Evolutionary conservation across 1,140 invertebrate species (phyloP).

Genomic region (Babylonia areolata): DNA sequence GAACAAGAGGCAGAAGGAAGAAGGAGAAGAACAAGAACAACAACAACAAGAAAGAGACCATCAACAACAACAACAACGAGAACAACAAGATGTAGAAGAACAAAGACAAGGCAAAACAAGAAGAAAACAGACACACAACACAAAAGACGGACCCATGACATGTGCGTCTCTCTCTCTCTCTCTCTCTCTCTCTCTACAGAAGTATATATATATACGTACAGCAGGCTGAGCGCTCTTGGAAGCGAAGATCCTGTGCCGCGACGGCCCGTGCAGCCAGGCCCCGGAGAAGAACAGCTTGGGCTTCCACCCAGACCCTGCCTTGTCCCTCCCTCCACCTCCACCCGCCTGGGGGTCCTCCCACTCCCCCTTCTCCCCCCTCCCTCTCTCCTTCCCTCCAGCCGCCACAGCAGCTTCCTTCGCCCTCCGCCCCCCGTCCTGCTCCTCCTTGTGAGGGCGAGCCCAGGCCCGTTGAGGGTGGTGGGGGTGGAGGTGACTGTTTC

Average conservation of each 20-base stretch:
- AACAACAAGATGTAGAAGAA: too few relatives aligned
- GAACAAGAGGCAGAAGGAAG: too few relatives aligned
- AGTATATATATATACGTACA: neutral
- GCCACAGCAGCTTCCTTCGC: neutral
- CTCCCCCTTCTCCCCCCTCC: neutral
- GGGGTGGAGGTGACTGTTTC: neutral
- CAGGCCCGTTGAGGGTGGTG: too few relatives aligned
- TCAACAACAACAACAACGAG: too few relatives aligned
- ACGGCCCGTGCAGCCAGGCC: constrained; percentile 11
- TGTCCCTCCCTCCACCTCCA: neutral
- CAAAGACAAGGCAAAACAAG: too few relatives aligned
- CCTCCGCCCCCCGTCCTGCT: neutral
- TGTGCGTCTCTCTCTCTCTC: too few relatives aligned
- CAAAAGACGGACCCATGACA: too few relatives aligned
- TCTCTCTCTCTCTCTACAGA: too few relatives aligned
- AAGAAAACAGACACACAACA: too few relatives aligned
- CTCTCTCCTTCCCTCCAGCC: neutral
- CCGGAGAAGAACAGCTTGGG: constrained; percentile 19
- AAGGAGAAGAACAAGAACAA: neutral
- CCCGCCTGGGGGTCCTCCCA: neutral
- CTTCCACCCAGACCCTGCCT: neutral
- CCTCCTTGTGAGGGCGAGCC: neutral
- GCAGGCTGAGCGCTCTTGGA: constrained; percentile 19
- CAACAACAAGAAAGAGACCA: neutral
- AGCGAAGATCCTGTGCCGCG: constrained; percentile 14